Conservation (phyloP, 92 coral and sea anemone species). For the Metridium senile region DNA sequence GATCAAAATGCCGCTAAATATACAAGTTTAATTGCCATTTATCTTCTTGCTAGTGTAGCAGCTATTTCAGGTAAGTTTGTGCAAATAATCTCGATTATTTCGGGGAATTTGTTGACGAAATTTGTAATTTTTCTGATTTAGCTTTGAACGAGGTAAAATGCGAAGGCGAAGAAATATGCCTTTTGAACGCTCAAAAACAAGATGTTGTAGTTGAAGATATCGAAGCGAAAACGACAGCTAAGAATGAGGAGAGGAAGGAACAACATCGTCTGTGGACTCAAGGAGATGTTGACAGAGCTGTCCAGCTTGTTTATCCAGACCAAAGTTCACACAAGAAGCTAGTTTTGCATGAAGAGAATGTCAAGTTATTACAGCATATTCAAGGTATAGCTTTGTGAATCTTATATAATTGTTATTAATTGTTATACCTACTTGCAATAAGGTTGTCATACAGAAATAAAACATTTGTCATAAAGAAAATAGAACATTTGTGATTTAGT, state of each 20-base stretch:
- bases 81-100: background rate
- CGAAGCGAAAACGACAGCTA: background rate
- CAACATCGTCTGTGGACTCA: background rate
- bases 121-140: no score
- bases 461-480: no score
- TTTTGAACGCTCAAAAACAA: no score
- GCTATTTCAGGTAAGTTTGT: background rate
- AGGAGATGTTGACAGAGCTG: conserved; percentile 47
- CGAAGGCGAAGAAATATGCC: no score
- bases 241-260: background rate
- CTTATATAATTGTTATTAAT: no score
- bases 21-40: background rate
- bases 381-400: conserved; percentile 36
- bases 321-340: conserved; percentile 52
- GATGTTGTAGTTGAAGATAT: no score
- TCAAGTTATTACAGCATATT: conserved; percentile 51
- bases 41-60: background rate
- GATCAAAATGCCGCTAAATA: background rate
- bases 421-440: no score
- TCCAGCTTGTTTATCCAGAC: conserved; percentile 63
- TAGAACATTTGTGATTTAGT: no score
- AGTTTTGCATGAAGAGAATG: conserved; percentile 52
- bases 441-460: no score
- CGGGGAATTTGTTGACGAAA: background rate
- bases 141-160: no score